phyloP scores from a whole-genome alignment of 1,140 invertebrate species.

The Pantala flavescens region DNA sequence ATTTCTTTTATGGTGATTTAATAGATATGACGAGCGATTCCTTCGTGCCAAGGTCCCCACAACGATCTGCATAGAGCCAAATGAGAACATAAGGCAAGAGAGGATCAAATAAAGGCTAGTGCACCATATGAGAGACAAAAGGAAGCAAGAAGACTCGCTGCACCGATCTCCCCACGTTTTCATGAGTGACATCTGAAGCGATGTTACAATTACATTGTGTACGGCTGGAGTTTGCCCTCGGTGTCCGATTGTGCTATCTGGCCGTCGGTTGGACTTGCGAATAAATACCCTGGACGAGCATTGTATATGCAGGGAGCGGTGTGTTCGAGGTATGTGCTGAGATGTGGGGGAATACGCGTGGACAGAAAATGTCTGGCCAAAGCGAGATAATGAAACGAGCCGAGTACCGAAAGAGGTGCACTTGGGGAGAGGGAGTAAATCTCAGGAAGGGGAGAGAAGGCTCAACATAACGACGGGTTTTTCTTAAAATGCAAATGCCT shows the following conservation, averaged over 20 bases:
- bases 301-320: neutral
- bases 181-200: neutral
- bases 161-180: neutral
- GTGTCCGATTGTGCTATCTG: conserved; percentile 7
- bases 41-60: too few relatives aligned
- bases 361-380: neutral
- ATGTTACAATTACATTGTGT: conserved; percentile 7
- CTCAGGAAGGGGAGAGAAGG: neutral
- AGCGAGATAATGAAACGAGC: conserved; percentile 8
- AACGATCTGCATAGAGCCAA: too few relatives aligned
- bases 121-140: neutral
- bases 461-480: neutral
- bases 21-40: too few relatives aligned
- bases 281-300: conserved; percentile 5
- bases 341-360: neutral
- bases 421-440: neutral
- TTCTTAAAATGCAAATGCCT: too few relatives aligned
- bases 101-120: too few relatives aligned
- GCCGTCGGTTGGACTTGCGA: neutral
- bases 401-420: conserved; percentile 2
- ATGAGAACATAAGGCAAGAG: too few relatives aligned
- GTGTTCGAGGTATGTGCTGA: neutral
- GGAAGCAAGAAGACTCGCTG: neutral
- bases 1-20: too few relatives aligned
- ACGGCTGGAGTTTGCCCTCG: neutral